Evolutionary conservation across 2,797 vertebrate genomes (phyloP).

Genomic region (Semaprochilodus insignis): DNA sequence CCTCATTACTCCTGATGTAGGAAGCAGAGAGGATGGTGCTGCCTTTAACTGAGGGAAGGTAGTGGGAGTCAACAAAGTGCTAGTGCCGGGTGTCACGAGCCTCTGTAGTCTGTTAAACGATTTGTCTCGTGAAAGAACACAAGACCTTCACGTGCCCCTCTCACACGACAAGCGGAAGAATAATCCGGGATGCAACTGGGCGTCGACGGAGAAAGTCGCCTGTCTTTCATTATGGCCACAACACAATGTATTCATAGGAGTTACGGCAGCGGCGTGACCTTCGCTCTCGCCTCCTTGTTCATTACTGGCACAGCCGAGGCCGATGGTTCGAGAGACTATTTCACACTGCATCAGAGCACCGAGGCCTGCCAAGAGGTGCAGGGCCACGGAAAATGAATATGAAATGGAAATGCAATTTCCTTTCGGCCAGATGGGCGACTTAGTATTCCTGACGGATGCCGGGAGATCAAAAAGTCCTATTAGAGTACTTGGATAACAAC

Average conservation of each 20-base stretch:
- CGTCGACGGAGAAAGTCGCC: constrained; percentile 58
- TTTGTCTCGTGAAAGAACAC: constrained; percentile 35
- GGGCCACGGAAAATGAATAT: constrained; percentile 57
- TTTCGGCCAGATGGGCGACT: constrained; percentile 58
- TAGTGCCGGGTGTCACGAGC: background rate
- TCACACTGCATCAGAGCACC: constrained; percentile 74
- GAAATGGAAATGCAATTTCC: constrained; percentile 69
- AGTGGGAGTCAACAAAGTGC: constrained; percentile 31
- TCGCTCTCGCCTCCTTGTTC: constrained; percentile 69
- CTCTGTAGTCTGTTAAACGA: constrained; percentile 40
- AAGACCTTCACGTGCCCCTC: constrained; percentile 1
- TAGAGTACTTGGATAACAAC: constrained; percentile 53
- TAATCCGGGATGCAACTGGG: constrained; percentile 50
- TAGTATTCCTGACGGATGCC: constrained; percentile 60
- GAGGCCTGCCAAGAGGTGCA: constrained; percentile 55
- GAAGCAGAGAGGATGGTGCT: background rate
- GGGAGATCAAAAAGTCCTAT: constrained; percentile 61
- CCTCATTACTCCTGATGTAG: background rate
- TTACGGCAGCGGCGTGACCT: constrained; percentile 69
- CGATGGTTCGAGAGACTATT: constrained; percentile 66
- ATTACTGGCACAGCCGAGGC: constrained; percentile 56
- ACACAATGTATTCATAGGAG: constrained; percentile 70
- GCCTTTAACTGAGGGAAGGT: background rate
- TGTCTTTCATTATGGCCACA: constrained; percentile 71
- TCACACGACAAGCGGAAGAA: constrained; percentile 23